A percentile compares a stretch with the other conserved stretches of the same genome.
Conservation (phyloP, 2,797 vertebrate genomes). For the Ispidina picta region DNA sequence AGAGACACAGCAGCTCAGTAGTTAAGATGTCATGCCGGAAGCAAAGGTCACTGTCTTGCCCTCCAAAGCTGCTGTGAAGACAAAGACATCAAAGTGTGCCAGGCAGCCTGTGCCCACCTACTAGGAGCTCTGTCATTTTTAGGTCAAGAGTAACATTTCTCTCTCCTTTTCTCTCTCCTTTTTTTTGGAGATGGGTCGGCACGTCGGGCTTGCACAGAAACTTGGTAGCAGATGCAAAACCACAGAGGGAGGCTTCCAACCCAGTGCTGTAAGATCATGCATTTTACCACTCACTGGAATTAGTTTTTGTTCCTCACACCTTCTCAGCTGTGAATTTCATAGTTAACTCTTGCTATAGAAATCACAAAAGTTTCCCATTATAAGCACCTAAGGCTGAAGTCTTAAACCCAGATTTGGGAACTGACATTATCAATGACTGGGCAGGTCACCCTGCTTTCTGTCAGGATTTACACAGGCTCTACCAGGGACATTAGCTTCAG, state of each 20-base stretch:
- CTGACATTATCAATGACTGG: neutral
- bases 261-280: accelerated
- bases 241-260: neutral
- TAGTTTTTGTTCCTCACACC: neutral
- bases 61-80: neutral
- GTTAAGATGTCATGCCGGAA: neutral
- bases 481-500: neutral
- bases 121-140: neutral
- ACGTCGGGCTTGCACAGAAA: neutral
- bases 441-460: neutral
- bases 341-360: neutral
- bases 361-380: neutral
- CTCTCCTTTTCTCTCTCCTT: neutral
- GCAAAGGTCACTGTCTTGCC: neutral
- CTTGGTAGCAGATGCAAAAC: neutral
- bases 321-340: neutral
- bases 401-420: neutral
- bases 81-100: neutral
- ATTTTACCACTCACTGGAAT: neutral
- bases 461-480: neutral
- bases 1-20: neutral
- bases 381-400: accelerated
- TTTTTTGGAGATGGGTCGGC: neutral
- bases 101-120: neutral
- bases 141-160: neutral